A percentile compares a stretch with the other conserved stretches of the same genome.
phyloP scores from a whole-genome alignment of 2,888 invertebrate genomes.

The Cosmia trapezina region DNA sequence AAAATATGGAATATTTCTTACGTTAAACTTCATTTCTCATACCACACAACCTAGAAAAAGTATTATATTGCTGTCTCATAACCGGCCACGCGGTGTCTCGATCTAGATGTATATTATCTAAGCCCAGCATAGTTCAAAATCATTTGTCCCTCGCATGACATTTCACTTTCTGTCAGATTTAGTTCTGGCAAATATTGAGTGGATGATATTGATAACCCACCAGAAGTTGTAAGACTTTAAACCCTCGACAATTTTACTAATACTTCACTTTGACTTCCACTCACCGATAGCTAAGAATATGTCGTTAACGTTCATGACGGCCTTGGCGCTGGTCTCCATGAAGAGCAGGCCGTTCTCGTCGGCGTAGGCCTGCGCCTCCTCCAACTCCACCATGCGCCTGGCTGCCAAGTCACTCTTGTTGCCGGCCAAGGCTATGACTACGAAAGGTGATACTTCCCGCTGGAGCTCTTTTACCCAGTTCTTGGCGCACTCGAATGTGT shows the following conservation, averaged over 20 bases:
- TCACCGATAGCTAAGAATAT: conserved; percentile 99
- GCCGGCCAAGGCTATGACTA: conserved; percentile 99
- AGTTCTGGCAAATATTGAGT: not conserved
- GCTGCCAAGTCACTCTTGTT: conserved; percentile 99
- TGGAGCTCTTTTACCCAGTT: conserved; percentile 99
- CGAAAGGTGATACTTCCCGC: conserved; percentile 99
- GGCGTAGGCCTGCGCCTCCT: conserved; percentile 99
- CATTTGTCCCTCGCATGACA: not conserved
- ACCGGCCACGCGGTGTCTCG: no score
- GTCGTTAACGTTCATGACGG: conserved; percentile 99
- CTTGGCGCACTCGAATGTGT: conserved; percentile 99
- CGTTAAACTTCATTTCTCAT: no score
- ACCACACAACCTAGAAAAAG: no score
- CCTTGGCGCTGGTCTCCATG: conserved; percentile 99
- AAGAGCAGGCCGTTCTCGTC: conserved; percentile 99
- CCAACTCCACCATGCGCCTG: conserved; percentile 98
- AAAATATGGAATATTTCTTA: no score
- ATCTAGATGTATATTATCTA: no score
- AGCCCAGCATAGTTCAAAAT: no score
- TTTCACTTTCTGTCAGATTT: not conserved
- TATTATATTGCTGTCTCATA: no score
- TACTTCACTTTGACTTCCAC: conserved; percentile 56
- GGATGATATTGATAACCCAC: no score
- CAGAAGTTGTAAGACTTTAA: not conserved
- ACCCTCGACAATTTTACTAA: not conserved